phyloP scores from a whole-genome alignment of 2,797 vertebrate genomes.

The Helostoma temminkii region DNA sequence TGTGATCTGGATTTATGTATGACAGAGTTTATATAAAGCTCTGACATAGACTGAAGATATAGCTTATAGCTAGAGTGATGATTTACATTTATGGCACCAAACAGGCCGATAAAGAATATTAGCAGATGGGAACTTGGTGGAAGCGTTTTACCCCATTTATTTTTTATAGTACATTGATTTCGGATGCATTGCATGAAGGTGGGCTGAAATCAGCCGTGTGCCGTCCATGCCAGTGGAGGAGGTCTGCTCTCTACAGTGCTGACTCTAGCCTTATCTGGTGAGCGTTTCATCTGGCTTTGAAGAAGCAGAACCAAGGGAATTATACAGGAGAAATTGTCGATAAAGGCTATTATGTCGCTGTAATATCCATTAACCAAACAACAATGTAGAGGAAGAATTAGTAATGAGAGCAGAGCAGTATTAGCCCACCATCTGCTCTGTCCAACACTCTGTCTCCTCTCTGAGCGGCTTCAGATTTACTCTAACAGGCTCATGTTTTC shows the following conservation, averaged over 20 bases:
- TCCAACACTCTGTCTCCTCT: slow-evolving; percentile 46
- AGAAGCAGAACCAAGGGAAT: slow-evolving; percentile 69
- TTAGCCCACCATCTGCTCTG: slow-evolving; percentile 73
- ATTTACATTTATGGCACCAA: slow-evolving; percentile 44
- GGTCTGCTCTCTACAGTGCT: slow-evolving; percentile 31
- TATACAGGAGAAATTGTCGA: slow-evolving; percentile 67
- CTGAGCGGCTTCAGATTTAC: slow-evolving; percentile 47
- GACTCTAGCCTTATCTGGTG: slow-evolving; percentile 36
- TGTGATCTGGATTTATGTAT: not conserved
- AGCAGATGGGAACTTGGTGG: slow-evolving; percentile 56
- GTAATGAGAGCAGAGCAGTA: slow-evolving; percentile 70
- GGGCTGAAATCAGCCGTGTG: slow-evolving; percentile 39
- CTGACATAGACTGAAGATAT: slow-evolving; percentile 4
- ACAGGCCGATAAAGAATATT: slow-evolving; percentile 37
- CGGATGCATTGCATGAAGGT: slow-evolving; percentile 48
- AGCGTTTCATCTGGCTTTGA: slow-evolving; percentile 68
- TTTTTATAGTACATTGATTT: slow-evolving; percentile 69
- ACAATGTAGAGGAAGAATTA: slow-evolving; percentile 71
- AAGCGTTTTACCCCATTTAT: slow-evolving; percentile 65
- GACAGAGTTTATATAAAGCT: slow-evolving; percentile 3
- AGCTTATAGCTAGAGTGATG: slow-evolving; percentile 22
- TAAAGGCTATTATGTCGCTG: slow-evolving; percentile 74
- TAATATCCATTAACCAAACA: slow-evolving; percentile 79
- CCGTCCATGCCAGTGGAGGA: slow-evolving; percentile 25
- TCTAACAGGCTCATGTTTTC: slow-evolving; percentile 38